Conservation (phyloP, 2,113 vertebrate species). For the Nannospalax galili region DNA sequence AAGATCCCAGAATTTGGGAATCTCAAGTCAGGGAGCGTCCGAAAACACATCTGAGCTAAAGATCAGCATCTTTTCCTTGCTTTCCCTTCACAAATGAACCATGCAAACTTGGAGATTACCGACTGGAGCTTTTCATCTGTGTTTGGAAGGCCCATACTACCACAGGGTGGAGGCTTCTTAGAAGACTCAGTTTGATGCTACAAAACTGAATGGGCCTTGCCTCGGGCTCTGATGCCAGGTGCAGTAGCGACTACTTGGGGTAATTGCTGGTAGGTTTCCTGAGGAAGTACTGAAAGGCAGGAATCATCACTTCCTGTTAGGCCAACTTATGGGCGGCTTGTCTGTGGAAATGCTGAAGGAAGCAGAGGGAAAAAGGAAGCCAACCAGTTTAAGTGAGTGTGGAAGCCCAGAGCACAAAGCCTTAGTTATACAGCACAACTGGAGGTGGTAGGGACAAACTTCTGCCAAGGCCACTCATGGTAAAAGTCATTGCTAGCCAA, state of each 20-base stretch:
- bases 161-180: not conserved
- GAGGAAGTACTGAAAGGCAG: not conserved
- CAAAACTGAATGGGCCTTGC: too few relatives aligned
- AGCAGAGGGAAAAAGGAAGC: not conserved
- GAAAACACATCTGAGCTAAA: not conserved
- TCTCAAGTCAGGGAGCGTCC: not conserved
- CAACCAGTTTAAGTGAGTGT: not conserved
- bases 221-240: not conserved
- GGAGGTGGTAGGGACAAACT: too few relatives aligned
- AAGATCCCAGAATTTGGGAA: not conserved
- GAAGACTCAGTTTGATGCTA: not conserved
- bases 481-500: not conserved
- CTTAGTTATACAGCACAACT: not conserved
- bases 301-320: not conserved
- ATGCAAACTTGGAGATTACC: not conserved
- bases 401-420: not conserved
- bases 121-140: not conserved
- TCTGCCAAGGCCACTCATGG: too few relatives aligned
- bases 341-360: rapidly evolving
- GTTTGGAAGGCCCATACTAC: not conserved
- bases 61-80: not conserved
- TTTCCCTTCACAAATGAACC: not conserved
- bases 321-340: not conserved
- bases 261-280: not conserved
- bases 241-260: too few relatives aligned